Base-by-base conservation (phyloP, 2,797 vertebrate species). In the Taenioides sp. region DNA sequence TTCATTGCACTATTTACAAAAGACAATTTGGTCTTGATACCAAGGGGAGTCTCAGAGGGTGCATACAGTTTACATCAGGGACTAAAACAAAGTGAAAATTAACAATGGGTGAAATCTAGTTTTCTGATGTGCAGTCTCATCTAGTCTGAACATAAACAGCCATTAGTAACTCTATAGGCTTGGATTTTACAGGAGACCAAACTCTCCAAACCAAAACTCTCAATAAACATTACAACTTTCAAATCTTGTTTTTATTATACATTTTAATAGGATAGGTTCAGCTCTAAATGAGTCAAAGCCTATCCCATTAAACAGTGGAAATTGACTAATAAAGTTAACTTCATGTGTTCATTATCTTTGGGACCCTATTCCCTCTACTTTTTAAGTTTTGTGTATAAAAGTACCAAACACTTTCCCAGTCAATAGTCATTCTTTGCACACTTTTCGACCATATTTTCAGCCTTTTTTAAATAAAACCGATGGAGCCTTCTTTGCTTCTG, bases 21-120 rank as follows among this genome's bases (percentile, higher is more conserved):
- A 83, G 14, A 71, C 69, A 65, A 37, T 75, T 70, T 76, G 67
- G 80, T 82, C 61, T 76, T 57, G 23, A 54, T 73, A 55, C 0
- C 70, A 47, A 69, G 2, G 69, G 75, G 67, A 71, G 77, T 76
- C 72, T 80, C 78, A 77, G 72, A 65, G 65, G 74, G 72, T 82
- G 75, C 77, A 76, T 68, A 71, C 69, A 74, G 72, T 65, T 77
- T 67, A 74, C 76, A 67, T 79, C 73, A 77, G 73, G 22, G 66
- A n/a, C 79, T 71, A 71, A 47, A 67, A 85, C 66, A 83, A 86
- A 82, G 74, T 83, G 65, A 84, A 80, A 81, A 81, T 84, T 66
- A 81, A 84, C 76, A 86, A 76, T 47, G 79, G 76, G 63, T 77
- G 72, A 78, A 85, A 84, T 84, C 59, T 75, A 80, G 84, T 87